phyloP scores from a whole-genome alignment of 2,113 vertebrate species.

The Eulemur rufifrons region DNA sequence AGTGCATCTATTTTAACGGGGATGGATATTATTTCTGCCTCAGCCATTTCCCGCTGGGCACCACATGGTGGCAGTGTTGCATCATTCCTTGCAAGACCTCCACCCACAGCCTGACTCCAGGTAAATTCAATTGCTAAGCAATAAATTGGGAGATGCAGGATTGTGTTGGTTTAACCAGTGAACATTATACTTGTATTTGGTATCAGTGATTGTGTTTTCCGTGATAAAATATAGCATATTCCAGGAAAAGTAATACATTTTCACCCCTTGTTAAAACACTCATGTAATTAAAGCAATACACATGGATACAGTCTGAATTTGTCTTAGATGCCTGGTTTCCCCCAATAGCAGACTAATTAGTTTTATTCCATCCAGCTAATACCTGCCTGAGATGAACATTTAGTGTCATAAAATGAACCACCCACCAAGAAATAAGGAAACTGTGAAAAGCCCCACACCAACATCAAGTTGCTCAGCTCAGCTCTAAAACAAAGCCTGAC shows the following conservation, averaged over 20 bases:
- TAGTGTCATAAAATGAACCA: conserved; percentile 64
- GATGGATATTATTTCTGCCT: not conserved
- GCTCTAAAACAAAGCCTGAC: conserved; percentile 18
- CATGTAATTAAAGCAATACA: conserved; percentile 50
- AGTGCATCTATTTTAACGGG: not conserved
- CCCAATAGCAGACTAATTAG: conserved; percentile 68
- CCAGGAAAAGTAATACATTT: conserved; percentile 66
- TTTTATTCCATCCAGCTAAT: conserved; percentile 65
- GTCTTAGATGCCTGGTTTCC: not conserved
- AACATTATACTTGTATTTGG: conserved; percentile 73
- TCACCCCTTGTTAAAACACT: conserved; percentile 49
- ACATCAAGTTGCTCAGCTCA: not conserved
- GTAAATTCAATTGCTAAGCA: conserved; percentile 63
- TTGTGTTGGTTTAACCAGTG: conserved; percentile 74
- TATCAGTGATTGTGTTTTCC: conserved; percentile 76
- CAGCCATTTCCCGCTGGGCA: not conserved
- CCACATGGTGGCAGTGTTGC: conserved; percentile 83
- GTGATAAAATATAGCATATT: conserved; percentile 74
- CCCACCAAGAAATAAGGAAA: not conserved
- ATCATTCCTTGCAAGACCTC: not conserved
- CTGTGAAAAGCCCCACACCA: not conserved
- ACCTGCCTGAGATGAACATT: conserved; percentile 72
- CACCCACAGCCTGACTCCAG: not conserved
- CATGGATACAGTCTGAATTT: conserved; percentile 43
- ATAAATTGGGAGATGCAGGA: conserved; percentile 72